Conservation (phyloP, 2,113 vertebrate genomes). For the Bombycilla garrulus region DNA sequence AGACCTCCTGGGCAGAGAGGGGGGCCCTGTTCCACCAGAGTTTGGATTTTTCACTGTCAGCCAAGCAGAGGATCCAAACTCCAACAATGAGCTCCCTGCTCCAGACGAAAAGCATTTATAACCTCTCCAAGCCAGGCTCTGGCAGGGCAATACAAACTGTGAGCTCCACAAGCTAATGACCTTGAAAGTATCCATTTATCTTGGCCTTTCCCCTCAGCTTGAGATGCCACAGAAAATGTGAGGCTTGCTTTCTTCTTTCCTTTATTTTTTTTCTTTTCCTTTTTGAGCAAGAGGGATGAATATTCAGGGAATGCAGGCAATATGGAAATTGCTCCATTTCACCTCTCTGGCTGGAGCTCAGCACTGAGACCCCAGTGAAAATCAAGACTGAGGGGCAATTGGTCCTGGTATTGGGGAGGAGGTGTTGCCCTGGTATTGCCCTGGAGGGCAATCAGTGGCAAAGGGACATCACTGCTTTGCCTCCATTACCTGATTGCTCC, state of each 20-base stretch:
- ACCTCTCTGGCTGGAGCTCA: neutral
- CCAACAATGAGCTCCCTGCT: constrained; percentile 66
- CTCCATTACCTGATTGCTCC: neutral
- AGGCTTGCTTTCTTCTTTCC: constrained; percentile 52
- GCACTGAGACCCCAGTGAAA: neutral
- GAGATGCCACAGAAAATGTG: constrained; percentile 68
- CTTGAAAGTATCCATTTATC: constrained; percentile 79
- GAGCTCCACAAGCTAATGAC: constrained; percentile 73
- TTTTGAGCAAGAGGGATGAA: constrained; percentile 48
- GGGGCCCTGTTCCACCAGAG: neutral
- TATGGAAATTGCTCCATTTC: neutral
- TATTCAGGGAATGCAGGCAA: constrained; percentile 20
- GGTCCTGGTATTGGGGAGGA: neutral
- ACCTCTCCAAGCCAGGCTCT: constrained; percentile 66
- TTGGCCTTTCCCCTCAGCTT: constrained; percentile 68
- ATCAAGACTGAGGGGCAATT: neutral
- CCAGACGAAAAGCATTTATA: constrained; percentile 73
- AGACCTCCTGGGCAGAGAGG: neutral
- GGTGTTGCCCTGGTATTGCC: too few relatives aligned
- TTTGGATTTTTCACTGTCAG: constrained; percentile 70
- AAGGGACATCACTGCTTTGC: constrained; percentile 32
- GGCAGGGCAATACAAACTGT: constrained; percentile 62
- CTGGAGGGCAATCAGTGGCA: neutral
- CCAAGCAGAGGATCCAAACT: constrained; percentile 52
- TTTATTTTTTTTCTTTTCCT: constrained; percentile 20